Base-by-base conservation (phyloP, 2,888 invertebrate species). In the Arrhopalites spinosus region DNA sequence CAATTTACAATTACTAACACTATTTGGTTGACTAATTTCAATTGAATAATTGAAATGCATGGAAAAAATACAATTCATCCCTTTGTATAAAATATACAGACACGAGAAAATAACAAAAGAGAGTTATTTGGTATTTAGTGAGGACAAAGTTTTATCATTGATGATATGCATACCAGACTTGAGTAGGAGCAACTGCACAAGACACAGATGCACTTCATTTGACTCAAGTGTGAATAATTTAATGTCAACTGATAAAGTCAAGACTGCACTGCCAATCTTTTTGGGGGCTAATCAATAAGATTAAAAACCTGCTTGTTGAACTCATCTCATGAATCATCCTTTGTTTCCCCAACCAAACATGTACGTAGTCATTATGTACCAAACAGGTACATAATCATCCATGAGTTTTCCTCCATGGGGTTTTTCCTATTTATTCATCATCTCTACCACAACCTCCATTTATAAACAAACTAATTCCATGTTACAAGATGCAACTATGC, bases 251-350 rank as follows among this genome's bases (percentile, higher is more conserved):
- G 63, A 61, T 47, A 25, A 47, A 43, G 43, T n/a, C n/a, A 25
- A 61, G 36, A 43, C 23, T 27, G 47, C 61, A 72, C 43, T 47
- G 45, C 59, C 29, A 71, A 71, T 29, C 71, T 71, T 53, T 72
- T 15, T 45, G 45, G 70, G 47, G 15, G 63, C 72, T 72, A 63
- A 72, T 72, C 63, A 63, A 72, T 72, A 27, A 72, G 72, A 72
- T 72, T 72, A 72, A 25, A 64, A 72, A 72, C 72, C 72, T 72
- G 72, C 72, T 72, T 25, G 43, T 36, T 23, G n/a, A 43, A 30
- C 70, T n/a, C 59, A 50, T 15, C n/a, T n/a, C 70, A 70, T 70
- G 70, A 70, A 70, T 70, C 70, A 70, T 59, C 70, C 27, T 29
- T 17, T 29, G 2, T 17, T 7, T 17, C 63, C 30, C 23, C 23